Evolutionary conservation across 2,113 vertebrate species (phyloP), one percentile per base, ranked within the genome.

Genomic region (Synchiropus splendidus): DNA sequence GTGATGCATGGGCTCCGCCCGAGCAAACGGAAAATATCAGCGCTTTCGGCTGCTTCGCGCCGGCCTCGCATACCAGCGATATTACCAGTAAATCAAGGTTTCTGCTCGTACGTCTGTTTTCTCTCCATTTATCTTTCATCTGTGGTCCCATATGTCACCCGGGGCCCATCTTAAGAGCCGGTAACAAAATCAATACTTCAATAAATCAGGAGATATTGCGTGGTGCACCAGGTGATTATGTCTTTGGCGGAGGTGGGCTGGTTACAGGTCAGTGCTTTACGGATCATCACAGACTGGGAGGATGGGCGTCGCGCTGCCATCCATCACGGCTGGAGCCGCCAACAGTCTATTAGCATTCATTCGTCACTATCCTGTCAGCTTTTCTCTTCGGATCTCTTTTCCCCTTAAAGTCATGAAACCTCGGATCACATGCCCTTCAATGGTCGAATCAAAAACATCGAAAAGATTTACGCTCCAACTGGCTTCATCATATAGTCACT

Each of bases 111-210:
- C 36, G 43, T 58, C 46, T 51, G 13, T 32, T 57, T 74, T 64
- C 61, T 59, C 41, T 61, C 54, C 53, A 66, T 58, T 64, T 61
- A 67, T 69, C 61, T 62, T 61, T 54, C 45, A 61, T 64, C 50
- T 48, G 16, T 46, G 15, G 42, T 12, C 39, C 39, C 45, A 47
- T 57, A 44, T 61, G 53, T 51, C 44, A 57, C 45, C 36, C 17
- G 47, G 39, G 58, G 33, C 16, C 55, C 34, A 40, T 73, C 66
- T 53, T 48, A 42, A 68, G 72, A 58, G 43, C 31, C 41, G 69
- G 54, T 52, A 66, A 73, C 54, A 66, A 63, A 74, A 77, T 79
- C 58, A 69, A 79, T 78, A 72, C 60, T 36, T 65, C 54, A 48
- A 69, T 69, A 58, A 74, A 70, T 76, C 58, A 67, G 45, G 60